A percentile compares a stretch with the other conserved stretches of the same genome.
These are phyloP conservation scores for Melopsittacus undulatus DNA, from an alignment of 2,797 vertebrate genomes.

Conservation along the genomic window DNA sequence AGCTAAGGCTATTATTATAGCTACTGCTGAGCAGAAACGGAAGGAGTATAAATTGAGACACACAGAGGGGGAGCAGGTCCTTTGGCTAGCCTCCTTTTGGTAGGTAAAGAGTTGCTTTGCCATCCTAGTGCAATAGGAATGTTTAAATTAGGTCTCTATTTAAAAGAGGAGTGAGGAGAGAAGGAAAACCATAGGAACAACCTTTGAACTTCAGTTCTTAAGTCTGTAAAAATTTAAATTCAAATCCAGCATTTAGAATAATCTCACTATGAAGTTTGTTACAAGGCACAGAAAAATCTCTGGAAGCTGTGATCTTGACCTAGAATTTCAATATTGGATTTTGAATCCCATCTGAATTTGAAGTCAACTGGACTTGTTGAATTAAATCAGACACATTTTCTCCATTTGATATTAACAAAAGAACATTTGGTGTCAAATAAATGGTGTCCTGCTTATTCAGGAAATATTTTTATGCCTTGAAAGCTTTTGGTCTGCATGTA, in stretches of 20 bases:
- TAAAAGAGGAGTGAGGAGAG: neutral
- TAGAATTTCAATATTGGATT: neutral
- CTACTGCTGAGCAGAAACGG: neutral
- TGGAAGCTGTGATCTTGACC: neutral
- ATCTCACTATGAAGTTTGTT: neutral
- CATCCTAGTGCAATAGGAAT: neutral
- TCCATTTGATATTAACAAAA: neutral
- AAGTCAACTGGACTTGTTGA: neutral
- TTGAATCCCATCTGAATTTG: neutral
- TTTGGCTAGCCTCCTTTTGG: neutral
- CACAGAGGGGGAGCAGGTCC: neutral
- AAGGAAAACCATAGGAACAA: neutral
- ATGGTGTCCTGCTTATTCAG: neutral
- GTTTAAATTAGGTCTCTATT: neutral
- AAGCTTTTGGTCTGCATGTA: neutral
- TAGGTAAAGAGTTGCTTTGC: neutral
- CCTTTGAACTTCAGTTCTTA: neutral
- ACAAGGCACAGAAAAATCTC: neutral
- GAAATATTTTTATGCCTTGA: neutral
- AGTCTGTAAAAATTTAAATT: neutral
- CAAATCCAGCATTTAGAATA: neutral
- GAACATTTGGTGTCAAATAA: neutral
- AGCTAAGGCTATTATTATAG: neutral
- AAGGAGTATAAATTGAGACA: neutral
- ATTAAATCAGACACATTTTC: neutral